phyloP scores from a whole-genome alignment of 2,797 vertebrate species.

The Rhyacichthys aspro region DNA sequence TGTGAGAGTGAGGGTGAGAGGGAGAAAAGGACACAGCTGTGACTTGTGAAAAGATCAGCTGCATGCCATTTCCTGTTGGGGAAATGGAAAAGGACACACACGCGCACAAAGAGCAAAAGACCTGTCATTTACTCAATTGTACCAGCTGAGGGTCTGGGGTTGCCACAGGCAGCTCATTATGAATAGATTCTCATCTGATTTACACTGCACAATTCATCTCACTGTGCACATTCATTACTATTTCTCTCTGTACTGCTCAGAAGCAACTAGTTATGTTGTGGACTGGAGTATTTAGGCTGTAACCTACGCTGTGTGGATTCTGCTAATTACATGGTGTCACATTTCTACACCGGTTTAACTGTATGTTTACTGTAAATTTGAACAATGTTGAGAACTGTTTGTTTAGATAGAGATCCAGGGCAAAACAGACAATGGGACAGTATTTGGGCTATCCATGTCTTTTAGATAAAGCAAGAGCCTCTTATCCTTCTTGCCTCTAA shows the following conservation, averaged over 20 bases:
- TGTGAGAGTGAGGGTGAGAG: background rate
- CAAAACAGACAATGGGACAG: too few relatives aligned
- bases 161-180: constrained; percentile 45
- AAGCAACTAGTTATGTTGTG: constrained; percentile 19
- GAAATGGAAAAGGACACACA: constrained; percentile 55
- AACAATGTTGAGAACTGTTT: too few relatives aligned
- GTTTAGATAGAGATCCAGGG: too few relatives aligned
- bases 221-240: constrained; percentile 32
- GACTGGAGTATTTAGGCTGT: background rate
- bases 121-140: constrained; percentile 58
- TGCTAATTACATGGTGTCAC: too few relatives aligned
- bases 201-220: constrained; percentile 15
- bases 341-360: too few relatives aligned
- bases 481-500: too few relatives aligned
- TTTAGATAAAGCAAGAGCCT: too few relatives aligned
- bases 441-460: too few relatives aligned
- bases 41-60: constrained; percentile 76
- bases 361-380: too few relatives aligned
- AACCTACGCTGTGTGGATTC: too few relatives aligned
- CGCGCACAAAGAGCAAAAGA: constrained; percentile 42
- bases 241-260: constrained; percentile 5
- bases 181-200: constrained; percentile 46
- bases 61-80: constrained; percentile 73
- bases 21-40: constrained; percentile 66
- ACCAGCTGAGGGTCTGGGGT: constrained; percentile 47